Evolutionary conservation across 2,888 invertebrate species (phyloP).

Genomic region (Acanthosepion esculentum): DNA sequence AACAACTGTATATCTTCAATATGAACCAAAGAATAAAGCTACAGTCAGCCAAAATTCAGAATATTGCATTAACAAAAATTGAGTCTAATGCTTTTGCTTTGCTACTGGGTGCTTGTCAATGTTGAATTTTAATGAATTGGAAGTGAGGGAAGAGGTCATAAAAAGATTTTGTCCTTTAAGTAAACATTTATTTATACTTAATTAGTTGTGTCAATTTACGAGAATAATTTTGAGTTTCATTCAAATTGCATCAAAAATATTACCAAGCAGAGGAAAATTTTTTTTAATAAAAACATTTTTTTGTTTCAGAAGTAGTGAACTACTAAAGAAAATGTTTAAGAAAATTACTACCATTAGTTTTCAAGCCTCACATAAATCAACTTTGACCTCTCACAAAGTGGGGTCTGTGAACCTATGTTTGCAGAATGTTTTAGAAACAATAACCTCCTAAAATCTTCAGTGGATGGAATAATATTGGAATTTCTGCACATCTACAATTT

Average conservation of each 20-base stretch:
- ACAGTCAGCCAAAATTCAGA: no score
- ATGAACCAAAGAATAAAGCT: no score
- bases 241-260: background rate
- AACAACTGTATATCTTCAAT: no score
- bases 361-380: background rate
- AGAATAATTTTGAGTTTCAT: background rate
- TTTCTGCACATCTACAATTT: background rate
- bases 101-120: no score
- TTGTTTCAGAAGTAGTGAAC: background rate
- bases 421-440: background rate
- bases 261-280: background rate
- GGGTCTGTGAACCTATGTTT: background rate
- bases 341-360: background rate
- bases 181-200: background rate
- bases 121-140: no score
- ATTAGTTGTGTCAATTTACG: background rate
- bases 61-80: no score
- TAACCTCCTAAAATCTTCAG: background rate
- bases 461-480: background rate
- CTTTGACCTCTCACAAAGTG: background rate
- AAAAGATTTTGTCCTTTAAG: no score
- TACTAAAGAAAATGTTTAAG: no score
- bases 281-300: no score
- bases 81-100: no score
- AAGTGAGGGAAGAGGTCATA: no score